Base-by-base conservation (phyloP, 2,113 vertebrate species). In the Varanus komodoensis region DNA sequence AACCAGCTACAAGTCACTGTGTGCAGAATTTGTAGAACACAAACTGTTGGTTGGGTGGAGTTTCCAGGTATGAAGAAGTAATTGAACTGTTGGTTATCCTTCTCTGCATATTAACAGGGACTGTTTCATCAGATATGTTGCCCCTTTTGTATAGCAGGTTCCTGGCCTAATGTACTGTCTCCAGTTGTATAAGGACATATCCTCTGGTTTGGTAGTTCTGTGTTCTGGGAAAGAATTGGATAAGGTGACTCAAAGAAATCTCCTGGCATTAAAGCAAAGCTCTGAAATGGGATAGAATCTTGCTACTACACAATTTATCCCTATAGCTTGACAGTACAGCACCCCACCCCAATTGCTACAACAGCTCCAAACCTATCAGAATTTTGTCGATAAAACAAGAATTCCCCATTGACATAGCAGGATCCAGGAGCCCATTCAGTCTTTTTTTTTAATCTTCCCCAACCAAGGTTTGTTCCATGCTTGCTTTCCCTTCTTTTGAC, bases 141-240 rank as follows among this genome's bases (percentile, higher is more conserved):
- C 11, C 57, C 48, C 29, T 57, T 38, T 80, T 79, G 1, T 79
- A 67, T 17, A 75, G 38, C n/a, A 75, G 38, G 50, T 34, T 38
- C 27, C 57, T 64, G 68, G 38, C 8, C 68, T 27, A 48, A 23
- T n/a, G 54, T 71, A 6, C 19, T 52, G 9, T 50, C 69, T 64
- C 34, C 14, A 48, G 61, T 6, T 84, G 3, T 27, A 73, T 23
- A 32, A 27, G 15, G 5, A 8, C 14, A 29, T 14, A 32, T 64
- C 0, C 0, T 0, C 29, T 23, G 23, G 6, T 1, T 12, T 61
- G 57, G 52, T 38, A n/a, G 29, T 32, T 44, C 38, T 15, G 50
- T 77, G 21, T 61, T 84, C 67, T 48, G 38, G 27, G 14, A 75
- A 68, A 5, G 25, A 34, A 44, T 67, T 67, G 15, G 32, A 27